Percentiles rank a stretch among this genome's conserved stretches.
phyloP scores from a whole-genome alignment of 1,140 invertebrate genomes.

The Pemphigus obesinymphae region DNA sequence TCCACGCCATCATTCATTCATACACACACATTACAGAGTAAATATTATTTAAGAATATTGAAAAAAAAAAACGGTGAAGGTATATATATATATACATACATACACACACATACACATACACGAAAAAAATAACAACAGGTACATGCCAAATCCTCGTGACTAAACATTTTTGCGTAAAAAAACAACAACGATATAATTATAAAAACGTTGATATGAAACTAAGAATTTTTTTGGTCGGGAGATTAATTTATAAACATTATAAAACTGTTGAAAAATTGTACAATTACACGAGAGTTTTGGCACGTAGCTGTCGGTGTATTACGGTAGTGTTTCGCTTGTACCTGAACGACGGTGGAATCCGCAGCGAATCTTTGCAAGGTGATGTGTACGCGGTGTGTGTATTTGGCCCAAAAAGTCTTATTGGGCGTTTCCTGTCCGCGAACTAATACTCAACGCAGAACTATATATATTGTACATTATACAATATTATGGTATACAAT shows the following conservation, averaged over 20 bases:
- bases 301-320: too few relatives aligned
- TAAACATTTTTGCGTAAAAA: too few relatives aligned
- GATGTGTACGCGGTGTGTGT: neutral
- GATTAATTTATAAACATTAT: too few relatives aligned
- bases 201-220: too few relatives aligned
- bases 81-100: neutral
- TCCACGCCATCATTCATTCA: neutral
- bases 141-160: neutral
- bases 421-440: neutral
- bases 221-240: too few relatives aligned
- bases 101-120: neutral
- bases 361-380: neutral
- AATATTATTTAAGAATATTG: too few relatives aligned
- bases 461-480: neutral
- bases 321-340: neutral
- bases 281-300: too few relatives aligned
- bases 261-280: too few relatives aligned
- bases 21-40: neutral
- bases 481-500: too few relatives aligned
- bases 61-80: conserved; percentile 2
- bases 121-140: neutral
- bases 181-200: too few relatives aligned
- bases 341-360: neutral
- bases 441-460: neutral
- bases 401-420: neutral